These are phyloP conservation scores for Colletes gigas DNA, from an alignment of 1,140 invertebrate genomes.

Conservation along the genomic window DNA sequence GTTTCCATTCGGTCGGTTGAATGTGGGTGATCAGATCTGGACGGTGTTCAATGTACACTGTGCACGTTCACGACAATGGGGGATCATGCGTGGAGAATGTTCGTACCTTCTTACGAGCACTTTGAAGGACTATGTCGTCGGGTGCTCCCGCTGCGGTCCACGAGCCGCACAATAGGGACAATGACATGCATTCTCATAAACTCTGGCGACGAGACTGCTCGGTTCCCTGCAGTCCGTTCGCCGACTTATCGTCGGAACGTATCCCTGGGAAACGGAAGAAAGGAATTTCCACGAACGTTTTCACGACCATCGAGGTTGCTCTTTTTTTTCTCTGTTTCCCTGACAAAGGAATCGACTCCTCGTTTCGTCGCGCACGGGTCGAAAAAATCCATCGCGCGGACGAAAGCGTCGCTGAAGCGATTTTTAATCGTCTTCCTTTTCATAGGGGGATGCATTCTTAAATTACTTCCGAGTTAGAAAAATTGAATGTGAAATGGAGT, in stretches of 20 bases:
- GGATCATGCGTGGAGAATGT: constrained; percentile 55
- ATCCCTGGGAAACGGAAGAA: constrained; percentile 46
- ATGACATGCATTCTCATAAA: constrained; percentile 67
- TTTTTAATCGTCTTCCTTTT: too few species aligned
- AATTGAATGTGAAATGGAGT: too few species aligned
- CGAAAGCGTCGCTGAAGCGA: too few species aligned
- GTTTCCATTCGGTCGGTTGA: not conserved
- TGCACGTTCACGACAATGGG: constrained; percentile 45
- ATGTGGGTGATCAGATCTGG: constrained; percentile 11
- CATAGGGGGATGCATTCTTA: too few species aligned
- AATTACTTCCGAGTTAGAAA: too few species aligned
- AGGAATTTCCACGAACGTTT: constrained; percentile 8
- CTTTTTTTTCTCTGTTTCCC: not conserved
- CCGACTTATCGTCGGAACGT: constrained; percentile 39
- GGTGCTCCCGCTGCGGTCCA: constrained; percentile 33
- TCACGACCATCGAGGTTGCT: not conserved
- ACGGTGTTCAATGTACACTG: not conserved
- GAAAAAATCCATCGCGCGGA: not conserved
- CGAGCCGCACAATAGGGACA: constrained; percentile 56
- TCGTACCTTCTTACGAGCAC: constrained; percentile 42
- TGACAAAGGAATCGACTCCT: not conserved
- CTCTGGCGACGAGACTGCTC: constrained; percentile 38
- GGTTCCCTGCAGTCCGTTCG: constrained; percentile 22
- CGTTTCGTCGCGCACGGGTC: not conserved
- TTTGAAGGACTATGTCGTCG: constrained; percentile 37